Base-by-base conservation (phyloP, 1,140 invertebrate genomes). In the Vanessa tameamea region DNA sequence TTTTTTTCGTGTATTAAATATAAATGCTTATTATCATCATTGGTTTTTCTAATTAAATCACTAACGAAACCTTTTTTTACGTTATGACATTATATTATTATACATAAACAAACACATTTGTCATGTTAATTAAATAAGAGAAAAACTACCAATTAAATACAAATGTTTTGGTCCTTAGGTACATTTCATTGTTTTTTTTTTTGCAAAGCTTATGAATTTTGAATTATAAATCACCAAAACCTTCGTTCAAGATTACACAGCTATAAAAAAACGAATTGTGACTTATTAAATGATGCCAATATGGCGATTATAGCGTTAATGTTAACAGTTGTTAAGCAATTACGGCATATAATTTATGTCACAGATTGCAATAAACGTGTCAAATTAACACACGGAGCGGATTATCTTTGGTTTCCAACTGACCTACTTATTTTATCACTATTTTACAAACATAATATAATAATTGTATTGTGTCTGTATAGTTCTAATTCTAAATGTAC, bases 361-460 rank as follows among this genome's bases (percentile, higher is more conserved):
- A 43, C 37, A 43, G 8, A 43, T 70, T 64, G 48, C 68, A 50
- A 57, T 57, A 57, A 57, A 57, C 16, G 20, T 20, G 20, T 57
- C 9, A 57, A 57, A 51, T 53, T 15, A 61, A 61, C 3, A 61
- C 57, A 47, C 15, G 53, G 16, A 47, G 7, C 20, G 31, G 31
- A 59, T 43, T n/a, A 59, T 72, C 71, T 72, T 72, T 72, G 71
- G 71, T 72, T 67, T 72, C 66, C 53, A 72, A 72, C 71, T 72
- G 63, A 64, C 70, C 53, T 57, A 48, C 16, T 66, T 72, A 15
- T 67, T 20, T 69, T 57, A 69, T 69, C 66, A 37, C 2, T 14
- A 15, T n/a, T 59, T 37, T 4, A 57, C 11, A 57, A 57, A 61
- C 31, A 51, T 51, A 31, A 61, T 31, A 61, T 13, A 59, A 26